Base-by-base conservation (phyloP, 2,797 vertebrate genomes). In the Melanotaenia boesemani region DNA sequence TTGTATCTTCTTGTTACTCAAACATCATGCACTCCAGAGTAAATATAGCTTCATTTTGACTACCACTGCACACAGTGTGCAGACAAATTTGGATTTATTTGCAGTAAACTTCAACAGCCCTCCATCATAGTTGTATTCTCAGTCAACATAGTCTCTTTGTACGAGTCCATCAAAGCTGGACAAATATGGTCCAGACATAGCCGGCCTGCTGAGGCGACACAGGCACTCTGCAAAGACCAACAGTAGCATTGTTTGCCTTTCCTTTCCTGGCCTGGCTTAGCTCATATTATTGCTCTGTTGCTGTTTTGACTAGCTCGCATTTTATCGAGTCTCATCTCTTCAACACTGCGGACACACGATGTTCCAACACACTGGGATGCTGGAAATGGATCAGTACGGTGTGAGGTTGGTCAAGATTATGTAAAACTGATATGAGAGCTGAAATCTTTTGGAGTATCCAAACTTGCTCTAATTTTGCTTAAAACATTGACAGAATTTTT, bases 181-280 rank as follows among this genome's bases (percentile, higher is more conserved):
- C 88, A 92, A 91, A 92, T 83, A 88, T 67, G 55, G 65, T 72
- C 69, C 74, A 60, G 80, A 63, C 76, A 54, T 77, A 58, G 57
- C 56, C 2, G 52, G 59, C 80, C 80, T 71, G 57, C 78, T 26
- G 65, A 73, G 80, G 79, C 76, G 74, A 55, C 46, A 18, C 52
- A 71, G 81, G 81, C 74, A 70, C 57, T 70, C 78, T 62, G 70
- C 24, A 50, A 55, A 72, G 56, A 75, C 77, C 80, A 74, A 79
- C 76, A 79, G 76, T 48, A 70, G 64, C 63, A 58, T n/a, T 57
- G 24, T 52, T 69, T 57, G 22, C 44, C 34, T 65, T 48, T 79
- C 67, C 63, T 69, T 76, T 80, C 61, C 57, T 78, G 61, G 20
- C 48, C 74, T 74, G 77, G 72, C 72, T 54, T 0, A 13, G 5